A percentile compares a stretch with the other conserved stretches of the same genome.
phyloP scores from a whole-genome alignment of 2,113 vertebrate species.

The Verasper variegatus region DNA sequence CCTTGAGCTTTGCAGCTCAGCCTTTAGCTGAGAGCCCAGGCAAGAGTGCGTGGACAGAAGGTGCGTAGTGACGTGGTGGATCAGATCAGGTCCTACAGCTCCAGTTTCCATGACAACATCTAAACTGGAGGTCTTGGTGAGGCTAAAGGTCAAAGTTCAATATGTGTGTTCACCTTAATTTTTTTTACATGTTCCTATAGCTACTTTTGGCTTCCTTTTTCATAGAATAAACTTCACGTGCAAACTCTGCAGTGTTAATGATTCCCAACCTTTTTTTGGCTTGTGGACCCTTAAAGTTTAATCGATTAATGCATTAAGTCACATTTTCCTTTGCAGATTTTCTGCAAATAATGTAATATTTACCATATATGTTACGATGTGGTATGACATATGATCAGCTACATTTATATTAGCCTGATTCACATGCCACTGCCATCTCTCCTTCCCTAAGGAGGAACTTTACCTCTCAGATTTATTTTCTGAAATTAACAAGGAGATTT shows the following conservation, averaged over 20 bases:
- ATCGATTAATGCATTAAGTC: background rate
- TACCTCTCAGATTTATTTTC: no score
- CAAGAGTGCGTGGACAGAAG: slow-evolving; percentile 18
- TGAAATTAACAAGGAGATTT: background rate
- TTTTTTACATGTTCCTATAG: background rate
- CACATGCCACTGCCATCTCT: background rate
- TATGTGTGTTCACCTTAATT: background rate
- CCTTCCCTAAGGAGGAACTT: no score
- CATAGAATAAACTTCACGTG: background rate
- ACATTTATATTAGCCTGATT: background rate
- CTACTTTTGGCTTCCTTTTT: background rate
- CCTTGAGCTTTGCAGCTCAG: slow-evolving; percentile 15
- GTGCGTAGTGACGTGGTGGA: background rate
- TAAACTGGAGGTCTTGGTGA: background rate
- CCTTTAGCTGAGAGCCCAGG: slow-evolving; percentile 9
- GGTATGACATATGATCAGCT: no score
- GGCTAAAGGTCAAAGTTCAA: background rate
- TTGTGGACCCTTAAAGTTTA: background rate
- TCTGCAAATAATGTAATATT: no score
- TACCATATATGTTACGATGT: no score
- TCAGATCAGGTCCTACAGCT: background rate
- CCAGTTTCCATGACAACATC: background rate
- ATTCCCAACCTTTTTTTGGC: slow-evolving; percentile 16
- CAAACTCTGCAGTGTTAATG: background rate
- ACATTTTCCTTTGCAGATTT: no score